Conservation (phyloP, 1,140 invertebrate species). For the Eupristina koningsbergeri region DNA sequence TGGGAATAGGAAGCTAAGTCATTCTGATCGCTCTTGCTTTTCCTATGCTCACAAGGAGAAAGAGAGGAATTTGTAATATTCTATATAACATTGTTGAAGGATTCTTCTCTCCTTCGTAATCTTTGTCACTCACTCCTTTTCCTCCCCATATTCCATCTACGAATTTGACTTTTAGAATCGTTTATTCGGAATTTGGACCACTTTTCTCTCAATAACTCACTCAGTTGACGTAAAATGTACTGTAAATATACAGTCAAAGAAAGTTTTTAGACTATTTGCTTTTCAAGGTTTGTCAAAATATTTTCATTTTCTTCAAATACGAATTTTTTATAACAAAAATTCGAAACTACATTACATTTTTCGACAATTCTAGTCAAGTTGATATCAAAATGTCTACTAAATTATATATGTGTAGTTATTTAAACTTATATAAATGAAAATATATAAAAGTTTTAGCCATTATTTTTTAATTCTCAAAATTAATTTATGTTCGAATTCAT, state of each 20-base stretch:
- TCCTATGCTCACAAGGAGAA: background rate
- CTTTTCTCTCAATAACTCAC: slow-evolving; percentile 15
- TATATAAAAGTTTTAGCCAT: too few species aligned
- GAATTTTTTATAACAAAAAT: too few species aligned
- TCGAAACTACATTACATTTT: too few species aligned
- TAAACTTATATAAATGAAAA: too few species aligned
- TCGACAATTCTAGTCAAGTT: too few species aligned
- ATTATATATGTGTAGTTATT: too few species aligned
- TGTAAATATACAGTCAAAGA: background rate
- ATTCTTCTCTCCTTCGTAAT: slow-evolving; percentile 23
- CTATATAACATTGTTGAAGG: slow-evolving; percentile 31
- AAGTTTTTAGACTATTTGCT: slow-evolving; percentile 2
- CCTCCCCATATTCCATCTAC: background rate
- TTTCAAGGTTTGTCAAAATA: slow-evolving; percentile 18
- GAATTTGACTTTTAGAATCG: slow-evolving; percentile 3
- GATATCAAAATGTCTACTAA: too few species aligned
- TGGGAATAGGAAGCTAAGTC: slow-evolving; percentile 28
- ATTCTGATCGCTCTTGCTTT: slow-evolving; percentile 29
- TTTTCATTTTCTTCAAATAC: too few species aligned
- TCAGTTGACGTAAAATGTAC: background rate
- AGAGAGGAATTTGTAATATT: slow-evolving; percentile 29
- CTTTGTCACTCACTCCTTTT: slow-evolving; percentile 7
- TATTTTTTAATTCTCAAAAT: too few species aligned
- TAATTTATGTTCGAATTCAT: too few species aligned
- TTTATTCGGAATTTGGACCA: slow-evolving; percentile 27